Evolutionary conservation across 2,797 vertebrate species (phyloP).

Genomic region (Danio choprae): DNA sequence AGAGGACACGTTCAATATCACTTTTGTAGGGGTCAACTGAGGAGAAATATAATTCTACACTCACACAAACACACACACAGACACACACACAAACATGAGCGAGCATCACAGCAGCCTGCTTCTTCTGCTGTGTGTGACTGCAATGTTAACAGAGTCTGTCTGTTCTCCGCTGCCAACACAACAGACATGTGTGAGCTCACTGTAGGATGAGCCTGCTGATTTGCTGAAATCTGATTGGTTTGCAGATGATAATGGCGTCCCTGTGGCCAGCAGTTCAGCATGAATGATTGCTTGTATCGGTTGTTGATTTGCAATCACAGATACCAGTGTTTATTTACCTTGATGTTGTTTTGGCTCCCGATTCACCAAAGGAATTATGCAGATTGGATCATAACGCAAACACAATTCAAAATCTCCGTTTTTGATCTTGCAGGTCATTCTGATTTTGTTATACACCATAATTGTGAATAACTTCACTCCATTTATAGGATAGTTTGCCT

Average conservation of each 20-base stretch:
- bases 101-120: constrained; percentile 16
- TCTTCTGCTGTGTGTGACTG: constrained; percentile 54
- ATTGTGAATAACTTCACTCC: not conserved
- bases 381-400: not conserved
- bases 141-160: constrained; percentile 66
- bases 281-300: constrained; percentile 12
- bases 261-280: not conserved
- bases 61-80: constrained; percentile 16
- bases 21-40: constrained; percentile 51
- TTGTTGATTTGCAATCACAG: not conserved
- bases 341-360: constrained; percentile 1
- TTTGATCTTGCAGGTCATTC: not conserved
- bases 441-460: too few species aligned
- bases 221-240: constrained; percentile 28
- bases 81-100: constrained; percentile 8
- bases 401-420: not conserved
- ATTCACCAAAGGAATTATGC: constrained; percentile 14
- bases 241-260: constrained; percentile 10
- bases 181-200: constrained; percentile 1
- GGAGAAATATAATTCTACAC: constrained; percentile 26
- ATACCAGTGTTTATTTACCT: constrained; percentile 8
- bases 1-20: constrained; percentile 52
- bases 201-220: constrained; percentile 26
- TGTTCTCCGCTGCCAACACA: constrained; percentile 39
- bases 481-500: not conserved